These are phyloP conservation scores for Lutjanus argentimaculatus DNA, from an alignment of 2,797 vertebrate genomes.

Conservation along the genomic window DNA sequence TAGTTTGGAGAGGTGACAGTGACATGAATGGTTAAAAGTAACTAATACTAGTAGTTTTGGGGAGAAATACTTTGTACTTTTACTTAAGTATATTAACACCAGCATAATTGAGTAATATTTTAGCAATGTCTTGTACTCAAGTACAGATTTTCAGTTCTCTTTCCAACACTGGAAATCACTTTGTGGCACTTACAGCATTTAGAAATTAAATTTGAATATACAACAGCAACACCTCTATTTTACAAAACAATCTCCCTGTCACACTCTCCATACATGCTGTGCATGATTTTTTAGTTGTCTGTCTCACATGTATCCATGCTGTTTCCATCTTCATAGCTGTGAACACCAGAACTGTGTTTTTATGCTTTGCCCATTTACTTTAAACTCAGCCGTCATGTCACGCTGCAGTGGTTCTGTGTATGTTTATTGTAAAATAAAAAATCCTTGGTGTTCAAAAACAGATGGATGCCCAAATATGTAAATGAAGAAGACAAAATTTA, in stretches of 20 bases:
- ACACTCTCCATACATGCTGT: neutral
- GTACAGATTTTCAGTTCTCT: no score
- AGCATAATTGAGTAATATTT: no score
- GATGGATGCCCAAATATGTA: neutral
- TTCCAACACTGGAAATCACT: no score
- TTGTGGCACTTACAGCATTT: no score
- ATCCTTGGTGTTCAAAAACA: conserved; percentile 8
- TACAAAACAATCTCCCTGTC: neutral
- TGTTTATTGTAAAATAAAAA: neutral
- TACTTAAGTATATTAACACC: no score
- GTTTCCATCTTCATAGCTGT: no score
- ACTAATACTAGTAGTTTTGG: no score
- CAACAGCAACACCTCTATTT: neutral
- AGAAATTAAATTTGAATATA: no score
- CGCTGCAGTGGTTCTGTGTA: neutral
- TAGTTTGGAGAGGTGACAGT: no score
- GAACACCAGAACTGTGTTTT: neutral
- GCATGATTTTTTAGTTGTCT: neutral
- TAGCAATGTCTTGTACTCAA: no score
- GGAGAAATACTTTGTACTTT: no score
- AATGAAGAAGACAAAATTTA: neutral
- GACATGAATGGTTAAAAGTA: no score
- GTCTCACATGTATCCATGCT: neutral
- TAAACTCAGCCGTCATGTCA: neutral
- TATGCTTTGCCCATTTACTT: neutral